Evolutionary conservation across 1,140 invertebrate genomes (phyloP), one percentile per base, ranked within the genome.

Genomic region (Eueides isabella): DNA sequence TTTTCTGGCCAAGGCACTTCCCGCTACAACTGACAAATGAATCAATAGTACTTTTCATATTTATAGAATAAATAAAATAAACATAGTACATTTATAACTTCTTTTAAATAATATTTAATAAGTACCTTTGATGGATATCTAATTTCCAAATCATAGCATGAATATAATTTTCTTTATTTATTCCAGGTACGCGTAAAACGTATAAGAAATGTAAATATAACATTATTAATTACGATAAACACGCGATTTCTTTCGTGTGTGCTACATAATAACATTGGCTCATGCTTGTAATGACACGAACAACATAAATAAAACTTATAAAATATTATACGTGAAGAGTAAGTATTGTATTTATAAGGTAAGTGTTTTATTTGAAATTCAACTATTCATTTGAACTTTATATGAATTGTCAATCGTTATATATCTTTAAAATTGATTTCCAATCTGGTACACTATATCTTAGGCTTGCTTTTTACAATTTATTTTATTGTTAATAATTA

Each of bases 1-100:
- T 75, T 69, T 35, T 61, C 30, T 31, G 61, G 62, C 30, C 67
- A 62, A 61, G 61, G 28, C 64, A 44, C 5, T 66, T 28, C n/a
- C 48, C 55, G 65, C 67, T 64, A 74, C 62, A 9, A 61, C 67
- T 61, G 48, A 11, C 48, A 26, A 26, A 55, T 26, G 19, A 23
- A 55, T 48, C 44, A 19, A 23, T 5, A 48, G n/a, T 23, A 23
- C 19, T 55, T 23, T 55, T 55, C 19, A 26, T 55, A 55, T 55
- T 55, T 55, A 55, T 55, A 26, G 48, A 19, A 55, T 33, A 64
- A 30, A 19, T 19, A 9, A 14, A 33, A 64, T 33, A 31, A 11
- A 19, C 5, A 33, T 64, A 1, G 11, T 33, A 64, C 19, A 1
- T 6, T 64, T 64, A 33, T 6, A 35, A 11, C n/a, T 26, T 11